Conservation (phyloP, 2,888 invertebrate genomes). For the Horisme vitalbata region DNA sequence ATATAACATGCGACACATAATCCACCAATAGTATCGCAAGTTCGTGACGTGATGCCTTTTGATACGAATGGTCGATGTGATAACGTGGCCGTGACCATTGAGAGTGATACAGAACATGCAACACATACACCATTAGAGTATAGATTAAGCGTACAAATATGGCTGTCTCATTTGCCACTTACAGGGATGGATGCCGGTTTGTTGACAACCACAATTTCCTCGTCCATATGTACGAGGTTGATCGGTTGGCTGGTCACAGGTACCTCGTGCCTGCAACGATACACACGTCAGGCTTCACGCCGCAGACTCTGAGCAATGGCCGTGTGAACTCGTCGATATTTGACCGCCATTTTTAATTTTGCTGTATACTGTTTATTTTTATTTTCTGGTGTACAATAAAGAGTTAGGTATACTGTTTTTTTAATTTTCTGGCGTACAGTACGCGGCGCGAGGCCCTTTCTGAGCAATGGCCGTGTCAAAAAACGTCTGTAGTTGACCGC, state of each 20-base stretch:
- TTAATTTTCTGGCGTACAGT: too few species aligned
- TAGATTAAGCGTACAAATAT: slow-evolving; percentile 87
- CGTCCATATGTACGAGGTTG: slow-evolving; percentile 98
- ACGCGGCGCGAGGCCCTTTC: too few species aligned
- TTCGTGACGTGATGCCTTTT: too few species aligned
- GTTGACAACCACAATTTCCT: slow-evolving; percentile 99
- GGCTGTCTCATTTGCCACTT: slow-evolving; percentile 95
- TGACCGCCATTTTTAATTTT: slow-evolving; percentile 5
- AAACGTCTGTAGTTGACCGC: too few species aligned
- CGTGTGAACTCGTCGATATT: slow-evolving; percentile 17
- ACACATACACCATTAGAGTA: slow-evolving; percentile 66
- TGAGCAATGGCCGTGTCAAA: too few species aligned
- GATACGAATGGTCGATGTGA: too few species aligned
- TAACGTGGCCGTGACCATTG: too few species aligned
- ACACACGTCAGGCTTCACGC: slow-evolving; percentile 65
- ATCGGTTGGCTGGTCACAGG: slow-evolving; percentile 98
- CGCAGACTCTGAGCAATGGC: slow-evolving; percentile 22
- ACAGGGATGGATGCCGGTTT: slow-evolving; percentile 99
- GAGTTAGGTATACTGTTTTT: too few species aligned
- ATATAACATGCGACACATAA: too few species aligned
- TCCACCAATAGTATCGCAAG: too few species aligned
- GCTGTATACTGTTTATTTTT: too few species aligned
- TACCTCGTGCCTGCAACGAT: slow-evolving; percentile 97
- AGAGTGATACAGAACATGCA: slow-evolving; percentile 37
- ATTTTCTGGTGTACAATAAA: neutral